Evolutionary conservation across 2,888 invertebrate species (phyloP), one percentile per base, ranked within the genome.

Genomic region (Eubasilissa splendida): DNA sequence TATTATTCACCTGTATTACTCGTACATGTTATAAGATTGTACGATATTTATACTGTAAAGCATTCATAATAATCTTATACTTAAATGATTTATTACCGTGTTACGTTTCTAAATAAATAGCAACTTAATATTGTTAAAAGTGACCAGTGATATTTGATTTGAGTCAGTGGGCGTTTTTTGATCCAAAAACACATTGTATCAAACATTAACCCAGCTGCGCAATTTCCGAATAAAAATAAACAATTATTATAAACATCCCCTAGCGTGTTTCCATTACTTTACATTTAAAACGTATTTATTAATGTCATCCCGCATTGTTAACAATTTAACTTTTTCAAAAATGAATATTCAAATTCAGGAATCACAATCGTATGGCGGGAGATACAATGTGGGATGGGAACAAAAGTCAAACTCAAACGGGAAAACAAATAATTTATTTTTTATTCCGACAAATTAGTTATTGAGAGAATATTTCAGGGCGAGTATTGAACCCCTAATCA

Each of bases 271-370:
- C 50, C 31, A 50, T 77, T 80, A 73, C 68, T 81, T 81, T 70
- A 33, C 79, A 81, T 81, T 81, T 81, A 76, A 76, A 79, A 81
- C 70, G 66, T 79, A 81, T 81, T 81, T 81, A 81, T 81, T 79
- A 81, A 75, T 76, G 79, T 81, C 81, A 76, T 68, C 33, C 68
- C 71, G 53, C 58, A 71, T 81, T 79, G 79, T 70, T 56, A 63
- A 65, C 33, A 73, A 58, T 66, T 76, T 42, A 7, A 7, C 42
- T 76, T 80, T 74, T 56, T 9, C n/a, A 10, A 59, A 54, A 31
- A 59, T 66, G 77, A 77, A 77, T 80, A 80, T 80, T 77, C 66
- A 77, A 77, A 77, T 80, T 66, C 22, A 52, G 42, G 42, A 42
- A 42, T 42, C 42, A 2, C 0, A 42, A 7, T 22, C 42, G 14